phyloP scores from a whole-genome alignment of 2,888 invertebrate species.

The Patella pellucida region DNA sequence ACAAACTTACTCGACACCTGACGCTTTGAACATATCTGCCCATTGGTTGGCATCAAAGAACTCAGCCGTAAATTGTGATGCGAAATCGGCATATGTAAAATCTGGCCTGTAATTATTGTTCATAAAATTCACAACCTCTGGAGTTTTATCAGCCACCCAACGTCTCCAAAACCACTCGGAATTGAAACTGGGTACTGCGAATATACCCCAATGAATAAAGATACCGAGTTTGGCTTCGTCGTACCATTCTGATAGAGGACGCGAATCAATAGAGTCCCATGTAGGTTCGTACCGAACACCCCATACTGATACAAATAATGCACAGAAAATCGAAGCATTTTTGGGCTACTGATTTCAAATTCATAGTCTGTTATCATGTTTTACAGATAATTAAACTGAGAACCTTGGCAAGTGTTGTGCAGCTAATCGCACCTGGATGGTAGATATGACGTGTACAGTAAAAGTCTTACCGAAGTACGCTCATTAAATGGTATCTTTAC shows the following conservation, averaged over 20 bases:
- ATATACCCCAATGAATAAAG: constrained; percentile 95
- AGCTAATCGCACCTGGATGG: no score
- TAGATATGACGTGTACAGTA: no score
- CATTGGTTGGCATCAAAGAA: constrained; percentile 88
- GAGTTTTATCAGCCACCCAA: constrained; percentile 46
- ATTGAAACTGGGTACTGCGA: constrained; percentile 87
- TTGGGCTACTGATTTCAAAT: no score
- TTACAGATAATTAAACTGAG: no score
- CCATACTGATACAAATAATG: not conserved
- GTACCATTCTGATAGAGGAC: constrained; percentile 89
- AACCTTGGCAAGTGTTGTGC: no score
- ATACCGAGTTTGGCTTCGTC: constrained; percentile 92
- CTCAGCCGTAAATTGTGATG: constrained; percentile 85
- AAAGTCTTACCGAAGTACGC: no score
- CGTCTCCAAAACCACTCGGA: constrained; percentile 72
- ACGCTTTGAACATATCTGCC: constrained; percentile 84
- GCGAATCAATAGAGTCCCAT: constrained; percentile 87
- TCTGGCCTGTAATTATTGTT: constrained; percentile 84
- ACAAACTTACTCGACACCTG: constrained; percentile 82
- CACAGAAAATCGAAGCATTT: no score
- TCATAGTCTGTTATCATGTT: no score
- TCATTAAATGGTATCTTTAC: no score
- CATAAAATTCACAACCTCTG: constrained; percentile 78
- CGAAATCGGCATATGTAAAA: constrained; percentile 94
- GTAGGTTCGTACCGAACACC: constrained; percentile 74